Base-by-base conservation (phyloP, 2,797 vertebrate species). In the Gymnocypris eckloni region DNA sequence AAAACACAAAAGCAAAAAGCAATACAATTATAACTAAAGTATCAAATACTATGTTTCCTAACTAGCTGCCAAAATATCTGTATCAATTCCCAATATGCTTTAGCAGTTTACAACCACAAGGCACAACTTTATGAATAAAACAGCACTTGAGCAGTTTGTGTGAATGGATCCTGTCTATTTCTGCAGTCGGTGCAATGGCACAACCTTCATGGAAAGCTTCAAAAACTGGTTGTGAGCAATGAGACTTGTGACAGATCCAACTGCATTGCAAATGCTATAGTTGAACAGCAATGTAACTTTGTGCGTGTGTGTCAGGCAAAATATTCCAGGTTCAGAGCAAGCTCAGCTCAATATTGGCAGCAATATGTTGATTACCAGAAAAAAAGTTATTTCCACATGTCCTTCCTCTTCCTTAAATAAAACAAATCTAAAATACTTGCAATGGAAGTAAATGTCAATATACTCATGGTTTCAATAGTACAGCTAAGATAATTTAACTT, bases 81-180 rank as follows among this genome's bases (percentile, higher is more conserved):
- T 78, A 84, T 81, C 73, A 71, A 52, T 85, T 61, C 79, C 73
- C 71, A 81, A 41, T 25, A 56, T 70, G 77, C 22, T 28, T 78
- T 48, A 61, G 41, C 79, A 61, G 64, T 45, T 72, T 56, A 61
- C 33, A 78, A 78, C 59, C 85, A 80, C 86, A 80, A 79, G 25
- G 79, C 54, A 85, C 73, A 20, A 22, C 73, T 82, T 86, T 86
- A 87, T 87, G 84, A 87, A 89, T 89, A 86, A 89, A 86, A 89
- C 70, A 89, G 59, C 64, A 76, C 66, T 82, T 80, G 45, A 66
- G 66, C 79, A 89, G 82, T 86, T 87, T 81, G 82, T 84, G 78
- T 59, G 86, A 69, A 87, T 41, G 39, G 39, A 61, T 89, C 48
- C 77, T 83, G 81, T 77, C 83, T 75, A 81, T 87, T 89, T 84